Conservation (phyloP, 2,888 invertebrate species). For the Nudaria mundana region DNA sequence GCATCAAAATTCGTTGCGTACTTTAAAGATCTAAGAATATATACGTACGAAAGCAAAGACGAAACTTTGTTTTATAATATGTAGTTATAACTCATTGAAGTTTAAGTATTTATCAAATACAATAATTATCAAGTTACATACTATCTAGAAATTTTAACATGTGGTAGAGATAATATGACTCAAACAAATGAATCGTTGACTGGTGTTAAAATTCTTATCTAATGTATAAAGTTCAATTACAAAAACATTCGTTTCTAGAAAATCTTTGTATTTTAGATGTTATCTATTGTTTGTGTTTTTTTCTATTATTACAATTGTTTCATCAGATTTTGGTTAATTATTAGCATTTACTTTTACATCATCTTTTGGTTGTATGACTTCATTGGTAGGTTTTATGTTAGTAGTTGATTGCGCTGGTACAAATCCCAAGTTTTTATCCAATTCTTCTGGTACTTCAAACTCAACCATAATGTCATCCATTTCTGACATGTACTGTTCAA, state of each 20-base stretch:
- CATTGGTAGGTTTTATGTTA: too few relatives aligned
- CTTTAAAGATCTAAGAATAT: too few relatives aligned
- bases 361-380: too few relatives aligned
- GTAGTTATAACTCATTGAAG: too few relatives aligned
- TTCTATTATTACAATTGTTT: background rate
- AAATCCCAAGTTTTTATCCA: background rate
- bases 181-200: too few relatives aligned
- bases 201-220: background rate
- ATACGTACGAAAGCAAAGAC: too few relatives aligned
- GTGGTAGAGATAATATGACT: too few relatives aligned
- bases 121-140: too few relatives aligned
- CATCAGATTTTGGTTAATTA: background rate
- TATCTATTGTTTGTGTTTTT: background rate
- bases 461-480: slow-evolving; percentile 1
- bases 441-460: background rate
- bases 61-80: too few relatives aligned
- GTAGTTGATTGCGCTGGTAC: background rate
- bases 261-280: background rate
- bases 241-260: background rate
- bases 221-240: slow-evolving; percentile 5
- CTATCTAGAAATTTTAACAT: too few relatives aligned
- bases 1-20: too few relatives aligned
- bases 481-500: background rate
- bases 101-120: too few relatives aligned
- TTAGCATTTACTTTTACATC: background rate